phyloP scores from a whole-genome alignment of 2,113 vertebrate genomes.

The Rhombomys opimus region DNA sequence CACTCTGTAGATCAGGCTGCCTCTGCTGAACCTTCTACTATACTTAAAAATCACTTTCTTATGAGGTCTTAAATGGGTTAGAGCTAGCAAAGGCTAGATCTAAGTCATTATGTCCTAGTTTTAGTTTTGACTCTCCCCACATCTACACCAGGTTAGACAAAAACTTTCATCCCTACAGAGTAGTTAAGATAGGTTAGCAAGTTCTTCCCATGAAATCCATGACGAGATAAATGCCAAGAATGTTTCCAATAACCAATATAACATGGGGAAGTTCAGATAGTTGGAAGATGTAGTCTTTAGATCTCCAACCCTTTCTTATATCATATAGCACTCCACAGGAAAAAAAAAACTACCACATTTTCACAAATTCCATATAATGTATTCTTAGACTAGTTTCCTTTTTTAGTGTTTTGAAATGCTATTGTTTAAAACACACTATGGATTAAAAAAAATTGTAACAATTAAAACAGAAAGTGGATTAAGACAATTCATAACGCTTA shows the following conservation, averaged over 20 bases:
- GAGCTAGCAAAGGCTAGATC: background rate
- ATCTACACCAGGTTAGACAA: background rate
- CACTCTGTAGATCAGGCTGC: background rate
- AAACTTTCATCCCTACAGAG: background rate
- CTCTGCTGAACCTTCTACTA: background rate
- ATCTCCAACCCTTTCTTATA: background rate
- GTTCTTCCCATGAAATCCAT: background rate
- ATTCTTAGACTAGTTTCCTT: constrained; percentile 41
- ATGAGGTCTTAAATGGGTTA: background rate
- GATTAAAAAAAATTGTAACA: constrained; percentile 55
- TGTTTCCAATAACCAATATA: background rate
- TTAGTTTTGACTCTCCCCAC: background rate
- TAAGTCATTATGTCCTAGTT: background rate
- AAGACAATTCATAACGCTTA: constrained; percentile 56
- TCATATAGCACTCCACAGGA: background rate
- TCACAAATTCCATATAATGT: constrained; percentile 4
- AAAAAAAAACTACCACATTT: constrained; percentile 26
- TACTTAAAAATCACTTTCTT: background rate
- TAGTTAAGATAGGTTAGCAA: background rate
- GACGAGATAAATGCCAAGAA: background rate
- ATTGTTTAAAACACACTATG: constrained; percentile 37
- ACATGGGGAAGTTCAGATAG: background rate
- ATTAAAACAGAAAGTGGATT: constrained; percentile 60
- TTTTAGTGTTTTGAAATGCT: constrained; percentile 40
- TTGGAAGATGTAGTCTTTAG: constrained; percentile 1